Evolutionary conservation across 2,888 invertebrate genomes (phyloP).

Genomic region (Rotaria socialis): DNA sequence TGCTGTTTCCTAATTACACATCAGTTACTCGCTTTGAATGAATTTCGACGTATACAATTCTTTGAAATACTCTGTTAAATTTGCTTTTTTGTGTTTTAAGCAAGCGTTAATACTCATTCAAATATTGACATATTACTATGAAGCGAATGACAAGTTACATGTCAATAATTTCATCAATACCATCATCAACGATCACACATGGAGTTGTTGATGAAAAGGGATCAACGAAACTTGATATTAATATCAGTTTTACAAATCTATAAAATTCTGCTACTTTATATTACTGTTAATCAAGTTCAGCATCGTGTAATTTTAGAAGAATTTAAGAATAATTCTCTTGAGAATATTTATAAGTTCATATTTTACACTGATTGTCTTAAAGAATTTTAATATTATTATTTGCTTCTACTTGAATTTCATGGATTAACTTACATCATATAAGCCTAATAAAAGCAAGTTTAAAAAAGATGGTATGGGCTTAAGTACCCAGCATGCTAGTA

Average conservation of each 20-base stretch:
- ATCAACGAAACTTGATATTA: neutral
- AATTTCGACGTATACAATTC: neutral
- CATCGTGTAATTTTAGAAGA: neutral
- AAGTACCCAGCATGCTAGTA: too few species aligned
- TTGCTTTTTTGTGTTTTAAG: neutral
- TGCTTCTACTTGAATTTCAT: too few species aligned
- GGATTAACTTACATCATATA: too few species aligned
- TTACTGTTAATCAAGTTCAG: neutral
- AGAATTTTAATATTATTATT: too few species aligned
- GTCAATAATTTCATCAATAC: slow-evolving; percentile 1
- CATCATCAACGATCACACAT: neutral
- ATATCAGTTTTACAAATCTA: slow-evolving; percentile 30
- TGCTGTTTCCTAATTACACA: neutral
- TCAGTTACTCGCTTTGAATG: neutral
- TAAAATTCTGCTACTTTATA: neutral
- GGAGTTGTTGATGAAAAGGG: neutral
- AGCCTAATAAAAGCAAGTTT: too few species aligned
- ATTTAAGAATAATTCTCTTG: too few species aligned
- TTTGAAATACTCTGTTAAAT: neutral
- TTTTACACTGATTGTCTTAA: too few species aligned
- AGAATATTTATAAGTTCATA: too few species aligned
- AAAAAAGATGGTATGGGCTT: too few species aligned
- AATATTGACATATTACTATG: neutral
- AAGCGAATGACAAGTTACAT: neutral
- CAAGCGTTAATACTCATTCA: neutral